Evolutionary conservation across 2,113 vertebrate genomes (phyloP), one percentile per base, ranked within the genome.

Genomic region (Larimichthys crocea): DNA sequence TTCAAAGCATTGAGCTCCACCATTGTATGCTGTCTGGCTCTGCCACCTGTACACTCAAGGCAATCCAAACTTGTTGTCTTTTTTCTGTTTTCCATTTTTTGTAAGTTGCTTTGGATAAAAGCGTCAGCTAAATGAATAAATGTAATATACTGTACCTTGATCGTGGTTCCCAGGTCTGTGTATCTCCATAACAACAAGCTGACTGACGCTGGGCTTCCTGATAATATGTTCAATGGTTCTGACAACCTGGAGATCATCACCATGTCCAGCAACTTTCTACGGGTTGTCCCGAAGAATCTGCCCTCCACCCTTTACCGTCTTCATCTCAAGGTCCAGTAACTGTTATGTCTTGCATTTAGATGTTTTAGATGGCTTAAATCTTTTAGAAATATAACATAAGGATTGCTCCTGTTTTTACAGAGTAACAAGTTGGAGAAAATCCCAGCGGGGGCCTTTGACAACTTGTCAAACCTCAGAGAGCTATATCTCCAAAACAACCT

Each of bases 141-240:
- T 40, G 35, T 40, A 9, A 40, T 40, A 40, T 40, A 40, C 7
- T 75, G 14, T 73, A 52, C 16, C 16, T 46, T 71, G 15, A 22
- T 74, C 35, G 3, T 82, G 63, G 44, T 10, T 44, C 11, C 29
- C 91, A 99, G 98, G 88, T 99, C 98, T 0, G 97, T 99, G 60
- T 99, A 99, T 93, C 96, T 99, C 75, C 98, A 99, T 84, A 99
- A 99, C 94, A 99, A 99, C 94, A 99, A 99, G 89, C 94, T 99
- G 90, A 96, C 96, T 0, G 97, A 99, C 5, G 94, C 95, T 0
- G 97, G 97, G 4, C 95, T 99, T 75, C 98, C 98, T 0, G 96
- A 97, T 56, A 91, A 95, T 78, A 96, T 97, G 96, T 99, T 99
- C 88, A 98, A 99, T 0, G 96, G 94, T 64, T 99, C 98, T 42